These are phyloP conservation scores for Macropis europaea DNA, from an alignment of 2,888 invertebrate genomes.

Conservation along the genomic window DNA sequence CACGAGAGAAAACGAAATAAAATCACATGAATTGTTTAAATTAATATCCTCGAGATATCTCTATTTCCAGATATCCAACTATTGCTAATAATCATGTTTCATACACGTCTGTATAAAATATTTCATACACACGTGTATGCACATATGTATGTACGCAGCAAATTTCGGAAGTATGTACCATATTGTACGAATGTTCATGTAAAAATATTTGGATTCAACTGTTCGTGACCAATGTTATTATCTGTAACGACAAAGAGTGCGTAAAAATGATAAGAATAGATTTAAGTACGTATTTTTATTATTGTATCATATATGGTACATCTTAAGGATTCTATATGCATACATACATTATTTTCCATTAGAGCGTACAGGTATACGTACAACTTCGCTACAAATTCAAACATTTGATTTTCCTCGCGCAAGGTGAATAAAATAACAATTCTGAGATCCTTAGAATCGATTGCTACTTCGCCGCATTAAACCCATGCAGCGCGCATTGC, in stretches of 20 bases:
- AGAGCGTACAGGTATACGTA: background rate
- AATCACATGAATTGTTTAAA: slow-evolving; percentile 43
- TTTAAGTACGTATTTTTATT: background rate
- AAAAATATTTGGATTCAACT: background rate
- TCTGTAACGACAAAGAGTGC: background rate
- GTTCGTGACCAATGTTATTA: background rate
- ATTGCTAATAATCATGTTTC: no score
- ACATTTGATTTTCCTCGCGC: slow-evolving; percentile 15
- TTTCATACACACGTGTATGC: no score
- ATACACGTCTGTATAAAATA: slow-evolving; percentile 32
- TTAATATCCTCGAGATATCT: slow-evolving; percentile 10
- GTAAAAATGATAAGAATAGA: background rate
- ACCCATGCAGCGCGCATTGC: slow-evolving; percentile 4
- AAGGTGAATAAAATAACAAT: slow-evolving; percentile 30
- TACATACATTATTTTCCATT: background rate
- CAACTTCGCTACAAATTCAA: slow-evolving; percentile 25
- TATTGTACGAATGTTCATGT: background rate
- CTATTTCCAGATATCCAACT: no score
- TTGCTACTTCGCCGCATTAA: slow-evolving; percentile 23
- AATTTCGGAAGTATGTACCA: background rate
- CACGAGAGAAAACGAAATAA: slow-evolving; percentile 36
- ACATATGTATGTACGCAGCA: slow-evolving; percentile 8
- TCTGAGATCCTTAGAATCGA: slow-evolving; percentile 55
- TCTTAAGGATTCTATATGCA: background rate
- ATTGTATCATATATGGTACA: background rate